phyloP scores from a whole-genome alignment of 1,140 invertebrate species.

The Pristionchus pacificus region DNA sequence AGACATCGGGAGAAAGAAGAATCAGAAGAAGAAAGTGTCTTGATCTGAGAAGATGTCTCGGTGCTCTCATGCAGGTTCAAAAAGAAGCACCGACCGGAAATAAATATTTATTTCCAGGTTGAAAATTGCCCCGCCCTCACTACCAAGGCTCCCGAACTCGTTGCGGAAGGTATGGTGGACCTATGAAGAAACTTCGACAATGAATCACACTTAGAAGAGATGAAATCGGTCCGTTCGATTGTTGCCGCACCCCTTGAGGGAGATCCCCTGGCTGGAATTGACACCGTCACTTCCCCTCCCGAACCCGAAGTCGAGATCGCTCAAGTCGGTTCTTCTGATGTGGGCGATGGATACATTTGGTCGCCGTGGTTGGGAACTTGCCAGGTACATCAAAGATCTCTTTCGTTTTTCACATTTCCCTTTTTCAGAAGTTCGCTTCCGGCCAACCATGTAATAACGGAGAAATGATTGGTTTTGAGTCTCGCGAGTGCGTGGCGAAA shows the following conservation, averaged over 20 bases:
- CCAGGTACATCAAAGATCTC: conserved; percentile 35
- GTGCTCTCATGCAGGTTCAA: conserved; percentile 52
- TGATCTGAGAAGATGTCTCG: conserved; percentile 49
- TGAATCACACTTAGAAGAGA: conserved; percentile 5
- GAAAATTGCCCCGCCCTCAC: conserved; percentile 13
- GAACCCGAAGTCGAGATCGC: conserved; percentile 28
- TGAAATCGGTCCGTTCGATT: conserved; percentile 20
- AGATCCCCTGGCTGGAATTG: conserved; percentile 37
- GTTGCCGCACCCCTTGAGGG: conserved; percentile 3
- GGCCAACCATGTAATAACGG: conserved; percentile 51
- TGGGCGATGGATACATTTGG: conserved; percentile 40
- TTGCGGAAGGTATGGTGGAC: conserved; percentile 31
- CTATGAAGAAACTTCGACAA: conserved; percentile 12
- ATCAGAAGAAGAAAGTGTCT: conserved; percentile 52
- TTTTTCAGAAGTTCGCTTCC: conserved; percentile 53
- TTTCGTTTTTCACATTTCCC: not conserved
- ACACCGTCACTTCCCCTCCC: conserved; percentile 3
- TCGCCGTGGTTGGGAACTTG: conserved; percentile 50
- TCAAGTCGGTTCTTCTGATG: conserved; percentile 42
- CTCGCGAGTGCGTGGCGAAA: conserved; percentile 55
- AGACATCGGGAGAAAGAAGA: conserved; percentile 44
- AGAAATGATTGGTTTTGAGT: conserved; percentile 54
- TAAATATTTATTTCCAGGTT: conserved; percentile 3
- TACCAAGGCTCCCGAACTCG: not conserved
- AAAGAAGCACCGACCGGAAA: conserved; percentile 14